These are phyloP conservation scores for Pachycephus smyrnensis DNA, from an alignment of 2,888 invertebrate genomes.

Conservation along the genomic window DNA sequence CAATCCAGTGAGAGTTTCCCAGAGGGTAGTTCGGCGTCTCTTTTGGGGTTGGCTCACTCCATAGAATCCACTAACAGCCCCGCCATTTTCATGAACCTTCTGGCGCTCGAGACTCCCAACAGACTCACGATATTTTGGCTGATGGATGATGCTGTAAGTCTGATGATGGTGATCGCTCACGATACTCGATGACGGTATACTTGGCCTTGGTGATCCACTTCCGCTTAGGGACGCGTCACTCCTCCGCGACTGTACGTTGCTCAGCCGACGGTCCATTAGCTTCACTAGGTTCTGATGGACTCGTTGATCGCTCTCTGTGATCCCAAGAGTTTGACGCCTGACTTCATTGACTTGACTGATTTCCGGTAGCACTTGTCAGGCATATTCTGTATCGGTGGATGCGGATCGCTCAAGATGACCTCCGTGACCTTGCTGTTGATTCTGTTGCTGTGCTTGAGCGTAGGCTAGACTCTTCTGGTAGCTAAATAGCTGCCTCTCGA, in stretches of 20 bases:
- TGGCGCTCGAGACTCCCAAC: constrained; percentile 9
- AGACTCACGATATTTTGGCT: constrained; percentile 37
- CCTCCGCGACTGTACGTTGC: constrained; percentile 44
- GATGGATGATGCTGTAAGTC: constrained; percentile 41
- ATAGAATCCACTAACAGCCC: neutral
- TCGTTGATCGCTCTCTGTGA: constrained; percentile 47
- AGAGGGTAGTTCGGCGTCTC: constrained; percentile 58
- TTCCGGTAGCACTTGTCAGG: constrained; percentile 70
- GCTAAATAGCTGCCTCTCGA: constrained; percentile 85
- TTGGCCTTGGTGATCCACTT: neutral
- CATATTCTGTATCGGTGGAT: constrained; percentile 80
- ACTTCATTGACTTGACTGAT: constrained; percentile 7
- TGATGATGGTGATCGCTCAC: neutral
- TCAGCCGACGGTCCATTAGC: constrained; percentile 59
- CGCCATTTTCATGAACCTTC: constrained; percentile 9
- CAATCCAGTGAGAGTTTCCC: constrained; percentile 67
- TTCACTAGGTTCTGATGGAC: constrained; percentile 57
- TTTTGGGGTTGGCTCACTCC: constrained; percentile 29
- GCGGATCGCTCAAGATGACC: constrained; percentile 61
- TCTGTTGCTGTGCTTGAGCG: constrained; percentile 72
- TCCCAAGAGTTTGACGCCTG: constrained; percentile 29
- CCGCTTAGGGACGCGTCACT: neutral
- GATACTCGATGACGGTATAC: neutral
- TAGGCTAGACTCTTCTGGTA: constrained; percentile 84
- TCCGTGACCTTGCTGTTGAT: constrained; percentile 45